These are phyloP conservation scores for Clarias fuscus DNA, from an alignment of 2,797 vertebrate genomes.

Conservation along the genomic window DNA sequence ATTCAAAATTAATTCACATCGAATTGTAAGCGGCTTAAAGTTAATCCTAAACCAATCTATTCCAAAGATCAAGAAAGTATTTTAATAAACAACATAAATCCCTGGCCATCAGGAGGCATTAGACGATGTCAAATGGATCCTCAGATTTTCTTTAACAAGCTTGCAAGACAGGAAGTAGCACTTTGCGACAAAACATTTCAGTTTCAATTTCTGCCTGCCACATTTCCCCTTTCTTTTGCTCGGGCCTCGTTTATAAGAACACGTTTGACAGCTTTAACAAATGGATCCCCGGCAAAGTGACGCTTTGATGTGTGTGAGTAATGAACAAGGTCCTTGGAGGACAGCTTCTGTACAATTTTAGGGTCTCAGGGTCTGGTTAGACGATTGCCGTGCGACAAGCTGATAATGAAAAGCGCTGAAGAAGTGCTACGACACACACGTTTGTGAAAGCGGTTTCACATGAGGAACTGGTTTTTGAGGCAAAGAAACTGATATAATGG, in stretches of 20 bases:
- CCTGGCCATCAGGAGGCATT: background rate
- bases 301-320: constrained; percentile 33
- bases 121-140: constrained; percentile 8
- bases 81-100: background rate
- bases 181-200: constrained; percentile 65
- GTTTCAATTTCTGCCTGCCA: constrained; percentile 60
- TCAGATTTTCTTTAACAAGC: constrained; percentile 56
- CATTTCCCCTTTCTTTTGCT: constrained; percentile 49
- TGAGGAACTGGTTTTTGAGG: constrained; percentile 21
- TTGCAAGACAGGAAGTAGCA: constrained; percentile 68
- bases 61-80: background rate
- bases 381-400: constrained; percentile 9
- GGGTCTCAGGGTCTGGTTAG: constrained; percentile 16
- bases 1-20: background rate
- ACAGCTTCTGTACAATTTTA: constrained; percentile 31
- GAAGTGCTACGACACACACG: background rate
- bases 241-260: constrained; percentile 30
- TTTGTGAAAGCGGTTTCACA: background rate
- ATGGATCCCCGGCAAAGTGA: constrained; percentile 37
- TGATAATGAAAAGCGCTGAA: constrained; percentile 9
- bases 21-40: background rate
- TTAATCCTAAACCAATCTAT: background rate
- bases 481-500: background rate
- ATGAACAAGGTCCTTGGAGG: constrained; percentile 33
- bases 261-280: constrained; percentile 47